Conservation (phyloP, 2,797 vertebrate genomes). For the Melopsittacus undulatus region DNA sequence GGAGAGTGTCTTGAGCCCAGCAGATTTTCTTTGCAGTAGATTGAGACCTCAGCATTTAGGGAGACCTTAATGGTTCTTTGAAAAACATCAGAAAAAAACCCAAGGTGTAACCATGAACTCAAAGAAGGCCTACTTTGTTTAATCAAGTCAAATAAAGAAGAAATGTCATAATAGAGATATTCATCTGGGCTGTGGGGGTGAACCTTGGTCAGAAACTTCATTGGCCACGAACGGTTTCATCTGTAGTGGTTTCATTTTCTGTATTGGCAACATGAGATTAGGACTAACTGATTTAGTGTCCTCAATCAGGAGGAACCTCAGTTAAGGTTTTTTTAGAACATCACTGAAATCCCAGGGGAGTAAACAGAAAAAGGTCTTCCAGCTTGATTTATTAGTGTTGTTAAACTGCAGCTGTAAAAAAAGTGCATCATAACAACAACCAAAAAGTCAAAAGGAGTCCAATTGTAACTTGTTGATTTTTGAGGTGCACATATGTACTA, state of each 20-base stretch:
- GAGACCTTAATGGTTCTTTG: neutral
- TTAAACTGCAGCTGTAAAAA: neutral
- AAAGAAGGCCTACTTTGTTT: neutral
- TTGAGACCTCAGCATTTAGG: neutral
- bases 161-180: neutral
- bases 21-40: neutral
- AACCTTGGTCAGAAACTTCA: neutral
- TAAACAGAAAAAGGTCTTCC: neutral
- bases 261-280: neutral
- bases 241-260: neutral
- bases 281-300: neutral
- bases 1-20: neutral
- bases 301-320: neutral
- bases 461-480: neutral
- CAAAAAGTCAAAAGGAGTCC: neutral
- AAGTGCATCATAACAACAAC: neutral
- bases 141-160: neutral
- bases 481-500: neutral
- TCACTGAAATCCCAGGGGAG: neutral
- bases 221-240: neutral
- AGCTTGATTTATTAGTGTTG: neutral
- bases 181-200: neutral
- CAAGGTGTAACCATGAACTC: neutral
- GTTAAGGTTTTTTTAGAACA: neutral
- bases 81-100: neutral